These are phyloP conservation scores for Zonitis immaculata DNA, from an alignment of 2,888 invertebrate species.

Conservation along the genomic window DNA sequence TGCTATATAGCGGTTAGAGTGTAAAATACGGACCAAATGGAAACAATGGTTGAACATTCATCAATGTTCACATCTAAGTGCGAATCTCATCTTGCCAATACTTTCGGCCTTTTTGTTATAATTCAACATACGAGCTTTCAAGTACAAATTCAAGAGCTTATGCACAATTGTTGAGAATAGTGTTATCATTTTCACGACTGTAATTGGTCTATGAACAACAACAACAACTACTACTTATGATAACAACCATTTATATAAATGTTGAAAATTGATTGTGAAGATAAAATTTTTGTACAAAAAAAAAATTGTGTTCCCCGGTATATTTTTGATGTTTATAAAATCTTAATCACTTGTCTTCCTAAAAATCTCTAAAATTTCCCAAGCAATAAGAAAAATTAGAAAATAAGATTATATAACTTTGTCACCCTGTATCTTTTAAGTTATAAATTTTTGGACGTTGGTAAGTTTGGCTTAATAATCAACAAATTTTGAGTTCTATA, in stretches of 20 bases:
- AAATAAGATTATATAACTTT: no score
- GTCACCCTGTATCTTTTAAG: no score
- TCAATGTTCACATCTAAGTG: conserved; percentile 16
- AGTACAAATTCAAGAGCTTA: conserved; percentile 6
- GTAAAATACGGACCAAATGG: conserved; percentile 31
- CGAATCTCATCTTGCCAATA: conserved; percentile 2
- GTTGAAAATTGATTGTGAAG: background rate
- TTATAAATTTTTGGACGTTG: no score
- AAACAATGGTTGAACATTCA: conserved; percentile 30
- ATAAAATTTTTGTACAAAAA: no score
- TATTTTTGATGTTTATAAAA: no score
- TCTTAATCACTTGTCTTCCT: no score
- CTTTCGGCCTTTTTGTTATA: conserved; percentile 1
- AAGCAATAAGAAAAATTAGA: no score
- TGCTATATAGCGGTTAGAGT: conserved; percentile 16
- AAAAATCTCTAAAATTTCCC: no score
- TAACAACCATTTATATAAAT: background rate
- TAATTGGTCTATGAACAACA: background rate
- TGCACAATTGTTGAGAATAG: background rate
- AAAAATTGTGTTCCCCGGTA: no score
- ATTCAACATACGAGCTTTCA: conserved; percentile 6
- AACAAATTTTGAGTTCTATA: no score
- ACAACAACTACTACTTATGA: background rate
- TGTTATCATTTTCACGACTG: conserved; percentile 1
- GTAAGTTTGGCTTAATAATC: no score